Percentiles rank a stretch among this genome's conserved stretches.
These are phyloP conservation scores for Lemur catta DNA, from an alignment of 2,797 vertebrate species.

Conservation along the genomic window DNA sequence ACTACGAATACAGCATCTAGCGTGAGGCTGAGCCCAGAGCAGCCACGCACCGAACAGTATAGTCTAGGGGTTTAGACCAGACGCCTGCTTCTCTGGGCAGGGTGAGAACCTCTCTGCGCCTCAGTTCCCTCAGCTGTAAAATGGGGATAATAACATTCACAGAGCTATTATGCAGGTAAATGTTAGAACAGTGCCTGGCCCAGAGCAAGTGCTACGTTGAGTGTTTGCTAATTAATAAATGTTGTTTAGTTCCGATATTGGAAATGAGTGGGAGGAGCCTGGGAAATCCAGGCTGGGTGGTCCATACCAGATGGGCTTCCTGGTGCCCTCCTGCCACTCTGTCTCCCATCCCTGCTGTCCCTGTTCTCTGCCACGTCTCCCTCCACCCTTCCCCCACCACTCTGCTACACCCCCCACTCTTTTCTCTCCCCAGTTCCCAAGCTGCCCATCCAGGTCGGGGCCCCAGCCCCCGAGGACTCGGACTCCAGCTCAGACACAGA, in stretches of 20 bases:
- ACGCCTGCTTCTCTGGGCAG: background rate
- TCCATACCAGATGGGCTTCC: background rate
- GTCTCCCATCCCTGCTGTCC: fast-evolving
- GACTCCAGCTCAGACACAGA: constrained; percentile 77
- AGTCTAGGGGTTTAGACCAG: background rate
- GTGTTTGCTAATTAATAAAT: background rate
- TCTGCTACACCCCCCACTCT: background rate
- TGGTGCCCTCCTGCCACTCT: background rate
- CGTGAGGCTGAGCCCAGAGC: background rate
- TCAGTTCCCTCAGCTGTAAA: background rate
- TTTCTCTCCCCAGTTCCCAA: constrained; percentile 61
- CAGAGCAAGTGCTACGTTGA: background rate
- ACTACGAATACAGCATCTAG: background rate
- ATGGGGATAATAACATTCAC: fast-evolving
- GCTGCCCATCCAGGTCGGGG: background rate
- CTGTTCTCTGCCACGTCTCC: fast-evolving
- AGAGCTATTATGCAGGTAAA: background rate
- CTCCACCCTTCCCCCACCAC: background rate
- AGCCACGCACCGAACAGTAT: fast-evolving
- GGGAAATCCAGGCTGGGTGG: background rate
- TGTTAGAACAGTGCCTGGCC: background rate
- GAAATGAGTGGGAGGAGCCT: background rate
- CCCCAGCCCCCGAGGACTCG: background rate
- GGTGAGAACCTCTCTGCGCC: background rate
- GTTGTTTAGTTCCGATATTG: background rate